Base-by-base conservation (phyloP, 1,140 invertebrate genomes). In the Cepaea nemoralis region DNA sequence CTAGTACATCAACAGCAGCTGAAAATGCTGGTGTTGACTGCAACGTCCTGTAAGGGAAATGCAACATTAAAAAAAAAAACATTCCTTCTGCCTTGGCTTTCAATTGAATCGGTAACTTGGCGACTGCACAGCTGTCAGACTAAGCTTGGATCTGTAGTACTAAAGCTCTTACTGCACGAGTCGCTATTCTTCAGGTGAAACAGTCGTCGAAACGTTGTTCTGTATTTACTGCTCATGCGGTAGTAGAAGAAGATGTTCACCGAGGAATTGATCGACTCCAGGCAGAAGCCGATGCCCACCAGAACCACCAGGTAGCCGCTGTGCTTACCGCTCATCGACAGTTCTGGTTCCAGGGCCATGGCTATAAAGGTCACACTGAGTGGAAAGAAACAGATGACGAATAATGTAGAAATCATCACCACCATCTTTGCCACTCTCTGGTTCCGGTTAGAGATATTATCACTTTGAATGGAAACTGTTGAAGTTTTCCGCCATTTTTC, bases 221-320 rank as follows among this genome's bases (percentile, higher is more conserved):
- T 22, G 39, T 75, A 75, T 5, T 37, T n/a, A 12, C 35, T 40
- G 27, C 71, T 75, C 71, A 75, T 75, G 22, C 33, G 24, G 39
- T 75, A 75, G 39, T 75, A 75, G 27, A 75, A 40, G 71, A 75
- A 75, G 14, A 75, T 75, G n/a, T 75, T 75, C 39, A 75, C 35
- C 10, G 71, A 35, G 27, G 71, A 75, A 37, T 75, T 75, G 6
- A 40, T 75, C 5, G 39, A 45, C n/a, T 75, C 71, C 6, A 75
- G 71, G 45, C 42, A 19, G 27, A 40, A 75, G 12, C 40, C 71
- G 45, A 75, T 19, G 12, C 35, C 37, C 12, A 42, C 42, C n/a
- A 75, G 12, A 22, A 75, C 39, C 22, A 75, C 42, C 10, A 48
- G 40, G 16, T 40, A 8, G 27, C 14, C 40, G 35, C 48, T 35